Percentiles rank a stretch among this genome's conserved stretches.
Conservation (phyloP, 2,113 vertebrate genomes). For the Meleagris gallopavo region DNA sequence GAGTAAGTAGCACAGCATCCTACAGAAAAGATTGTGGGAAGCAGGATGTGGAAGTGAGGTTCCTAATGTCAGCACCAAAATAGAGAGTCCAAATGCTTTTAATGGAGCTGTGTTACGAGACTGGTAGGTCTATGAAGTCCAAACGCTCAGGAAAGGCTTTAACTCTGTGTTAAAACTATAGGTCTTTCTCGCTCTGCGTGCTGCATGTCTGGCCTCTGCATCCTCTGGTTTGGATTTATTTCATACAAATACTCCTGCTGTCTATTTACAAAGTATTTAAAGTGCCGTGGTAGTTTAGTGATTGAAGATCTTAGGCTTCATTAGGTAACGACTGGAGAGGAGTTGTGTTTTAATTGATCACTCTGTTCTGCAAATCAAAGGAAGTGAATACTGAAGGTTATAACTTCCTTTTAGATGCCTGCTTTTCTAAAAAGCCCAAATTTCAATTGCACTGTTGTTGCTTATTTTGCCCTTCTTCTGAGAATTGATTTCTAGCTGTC, state of each 20-base stretch:
- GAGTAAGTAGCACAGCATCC: not conserved
- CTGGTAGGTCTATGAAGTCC: not conserved
- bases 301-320: not conserved
- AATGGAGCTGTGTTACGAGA: not conserved
- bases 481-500: not conserved
- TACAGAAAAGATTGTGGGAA: not conserved
- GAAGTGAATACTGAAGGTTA: not conserved
- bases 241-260: not conserved
- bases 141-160: not conserved
- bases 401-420: not conserved
- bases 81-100: not conserved
- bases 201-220: not conserved
- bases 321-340: not conserved
- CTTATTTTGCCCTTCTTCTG: not conserved
- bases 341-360: not conserved
- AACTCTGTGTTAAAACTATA: not conserved
- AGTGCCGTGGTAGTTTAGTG: not conserved
- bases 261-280: not conserved
- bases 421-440: not conserved
- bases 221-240: not conserved
- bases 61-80: not conserved
- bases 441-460: not conserved
- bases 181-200: rapidly evolving
- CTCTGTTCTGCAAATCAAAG: not conserved
- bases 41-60: not conserved